These are phyloP conservation scores for Phyllotreta cruciferae DNA, from an alignment of 2,888 invertebrate genomes.

Conservation along the genomic window DNA sequence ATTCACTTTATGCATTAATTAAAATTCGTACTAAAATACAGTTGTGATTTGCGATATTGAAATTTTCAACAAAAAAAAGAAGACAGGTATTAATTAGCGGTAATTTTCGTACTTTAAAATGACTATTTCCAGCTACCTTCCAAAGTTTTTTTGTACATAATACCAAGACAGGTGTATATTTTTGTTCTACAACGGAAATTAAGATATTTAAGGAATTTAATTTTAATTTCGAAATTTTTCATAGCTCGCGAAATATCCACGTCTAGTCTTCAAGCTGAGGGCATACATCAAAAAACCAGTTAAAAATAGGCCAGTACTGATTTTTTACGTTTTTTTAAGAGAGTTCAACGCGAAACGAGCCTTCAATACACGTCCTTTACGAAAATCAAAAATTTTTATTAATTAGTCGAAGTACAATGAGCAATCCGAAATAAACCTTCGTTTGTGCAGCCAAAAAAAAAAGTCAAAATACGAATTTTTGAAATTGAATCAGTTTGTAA, in stretches of 20 bases:
- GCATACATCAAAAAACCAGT: constrained; percentile 41
- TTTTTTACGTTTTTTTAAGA: constrained; percentile 30
- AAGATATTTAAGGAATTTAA: constrained; percentile 32
- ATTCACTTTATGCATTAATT: background rate
- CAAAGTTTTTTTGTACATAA: constrained; percentile 50
- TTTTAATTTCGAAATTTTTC: constrained; percentile 41
- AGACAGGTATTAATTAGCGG: constrained; percentile 35
- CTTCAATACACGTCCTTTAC: constrained; percentile 18
- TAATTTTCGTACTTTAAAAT: constrained; percentile 44
- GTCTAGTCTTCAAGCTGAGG: constrained; percentile 50
- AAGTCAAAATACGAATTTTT: too few relatives aligned
- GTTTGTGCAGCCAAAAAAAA: background rate
- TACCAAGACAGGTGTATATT: constrained; percentile 36
- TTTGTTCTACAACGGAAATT: constrained; percentile 20
- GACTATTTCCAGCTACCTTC: constrained; percentile 45
- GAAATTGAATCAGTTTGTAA: too few relatives aligned
- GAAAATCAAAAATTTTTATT: constrained; percentile 14
- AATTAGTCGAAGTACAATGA: too few relatives aligned
- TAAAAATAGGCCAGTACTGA: constrained; percentile 46
- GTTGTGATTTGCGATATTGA: constrained; percentile 35
- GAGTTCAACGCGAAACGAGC: constrained; percentile 31
- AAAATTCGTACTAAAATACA: constrained; percentile 14
- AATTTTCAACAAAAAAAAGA: constrained; percentile 35
- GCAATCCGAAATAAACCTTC: constrained; percentile 9
- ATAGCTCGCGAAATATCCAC: constrained; percentile 29